These are phyloP conservation scores for Cyprinodon tularosa DNA, from an alignment of 2,113 vertebrate genomes.

Conservation along the genomic window DNA sequence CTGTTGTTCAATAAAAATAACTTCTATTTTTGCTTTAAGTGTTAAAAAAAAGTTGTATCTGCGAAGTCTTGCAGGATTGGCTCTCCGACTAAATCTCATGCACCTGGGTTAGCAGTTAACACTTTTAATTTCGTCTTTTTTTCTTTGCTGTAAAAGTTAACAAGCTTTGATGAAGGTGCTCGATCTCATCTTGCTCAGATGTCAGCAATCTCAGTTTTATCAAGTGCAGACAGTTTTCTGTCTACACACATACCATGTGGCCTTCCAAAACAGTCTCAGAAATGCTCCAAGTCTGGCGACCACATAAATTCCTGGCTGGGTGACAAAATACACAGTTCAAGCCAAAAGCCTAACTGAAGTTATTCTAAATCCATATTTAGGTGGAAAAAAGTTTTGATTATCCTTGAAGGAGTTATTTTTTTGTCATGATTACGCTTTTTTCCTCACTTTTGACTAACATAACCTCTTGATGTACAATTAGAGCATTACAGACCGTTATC, in stretches of 20 bases:
- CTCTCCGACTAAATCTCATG: constrained; percentile 20
- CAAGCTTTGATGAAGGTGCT: constrained; percentile 38
- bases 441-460: constrained; percentile 17
- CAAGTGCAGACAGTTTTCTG: constrained; percentile 20
- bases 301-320: constrained; percentile 61
- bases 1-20: neutral
- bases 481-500: constrained; percentile 14
- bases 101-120: constrained; percentile 41
- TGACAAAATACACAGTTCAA: constrained; percentile 56
- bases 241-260: constrained; percentile 38
- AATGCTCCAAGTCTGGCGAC: constrained; percentile 55
- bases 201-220: constrained; percentile 45
- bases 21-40: constrained; percentile 7
- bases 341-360: constrained; percentile 43
- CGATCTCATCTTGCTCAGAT: constrained; percentile 30
- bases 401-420: constrained; percentile 19
- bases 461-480: constrained; percentile 22
- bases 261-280: constrained; percentile 32
- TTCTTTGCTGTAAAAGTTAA: constrained; percentile 41
- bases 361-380: constrained; percentile 35
- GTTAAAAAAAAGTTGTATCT: constrained; percentile 7
- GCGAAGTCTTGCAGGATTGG: constrained; percentile 21
- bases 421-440: constrained; percentile 39
- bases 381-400: constrained; percentile 33
- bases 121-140: constrained; percentile 45